A percentile compares a stretch with the other conserved stretches of the same genome.
Conservation (phyloP, 2,888 invertebrate species). For the Torymus auratus region DNA sequence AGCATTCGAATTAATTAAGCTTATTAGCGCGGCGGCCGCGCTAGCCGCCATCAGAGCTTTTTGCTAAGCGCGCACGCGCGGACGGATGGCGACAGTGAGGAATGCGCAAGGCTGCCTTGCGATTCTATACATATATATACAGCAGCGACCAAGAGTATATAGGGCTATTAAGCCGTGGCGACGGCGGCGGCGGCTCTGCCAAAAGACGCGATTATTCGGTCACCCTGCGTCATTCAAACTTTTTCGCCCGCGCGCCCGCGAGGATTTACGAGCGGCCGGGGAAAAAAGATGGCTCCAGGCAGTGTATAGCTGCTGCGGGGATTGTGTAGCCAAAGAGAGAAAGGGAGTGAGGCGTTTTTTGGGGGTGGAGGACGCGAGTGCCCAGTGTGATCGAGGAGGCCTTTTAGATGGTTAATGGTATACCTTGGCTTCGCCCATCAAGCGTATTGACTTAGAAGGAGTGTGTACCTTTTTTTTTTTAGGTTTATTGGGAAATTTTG, state of each 20-base stretch:
- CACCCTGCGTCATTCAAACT: conserved; percentile 10
- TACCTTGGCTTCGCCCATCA: no score
- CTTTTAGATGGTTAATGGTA: no score
- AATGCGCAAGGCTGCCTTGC: not conserved
- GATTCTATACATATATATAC: no score
- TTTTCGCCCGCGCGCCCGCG: conserved; percentile 21
- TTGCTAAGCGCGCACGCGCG: not conserved
- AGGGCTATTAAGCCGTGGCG: no score
- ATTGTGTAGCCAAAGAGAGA: not conserved
- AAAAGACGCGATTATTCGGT: no score
- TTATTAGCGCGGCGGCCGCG: conserved; percentile 47
- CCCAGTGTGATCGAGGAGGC: not conserved
- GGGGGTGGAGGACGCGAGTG: not conserved
- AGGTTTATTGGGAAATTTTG: no score
- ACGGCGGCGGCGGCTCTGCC: no score
- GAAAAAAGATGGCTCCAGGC: not conserved
- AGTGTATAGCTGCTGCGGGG: not conserved
- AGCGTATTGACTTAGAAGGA: no score
- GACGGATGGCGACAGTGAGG: conserved; percentile 31
- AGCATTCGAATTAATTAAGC: conserved; percentile 58
- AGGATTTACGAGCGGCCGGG: conserved; percentile 44
- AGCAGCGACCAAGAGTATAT: no score
- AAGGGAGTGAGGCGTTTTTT: not conserved
- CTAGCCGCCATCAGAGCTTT: not conserved
- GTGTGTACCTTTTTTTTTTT: no score